A percentile compares a stretch with the other conserved stretches of the same genome.
Conservation (phyloP, 1,140 invertebrate species). For the Rhagoletis zephyria region DNA sequence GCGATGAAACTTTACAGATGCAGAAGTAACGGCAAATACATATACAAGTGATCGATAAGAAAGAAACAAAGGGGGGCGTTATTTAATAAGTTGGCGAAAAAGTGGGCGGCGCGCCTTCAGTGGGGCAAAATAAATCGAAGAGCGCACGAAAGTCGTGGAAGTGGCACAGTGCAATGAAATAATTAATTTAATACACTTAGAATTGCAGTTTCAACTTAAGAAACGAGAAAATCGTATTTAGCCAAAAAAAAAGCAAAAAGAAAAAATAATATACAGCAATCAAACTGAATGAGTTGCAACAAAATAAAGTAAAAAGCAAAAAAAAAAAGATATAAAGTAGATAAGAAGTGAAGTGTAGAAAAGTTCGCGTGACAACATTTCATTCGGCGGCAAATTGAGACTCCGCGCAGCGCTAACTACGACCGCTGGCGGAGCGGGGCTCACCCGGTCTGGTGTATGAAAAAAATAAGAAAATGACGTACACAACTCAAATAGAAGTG, state of each 20-base stretch:
- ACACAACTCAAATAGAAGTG: background rate
- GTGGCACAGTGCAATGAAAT: slow-evolving; percentile 64
- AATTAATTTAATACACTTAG: slow-evolving; percentile 72
- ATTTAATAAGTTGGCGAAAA: background rate
- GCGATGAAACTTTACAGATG: background rate
- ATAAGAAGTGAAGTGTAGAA: slow-evolving; percentile 11
- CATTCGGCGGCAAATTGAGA: slow-evolving; percentile 4
- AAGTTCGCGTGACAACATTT: slow-evolving; percentile 32
- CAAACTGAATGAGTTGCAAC: background rate
- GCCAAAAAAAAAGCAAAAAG: background rate
- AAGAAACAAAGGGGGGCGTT: background rate
- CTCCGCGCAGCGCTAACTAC: background rate
- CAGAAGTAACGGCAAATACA: background rate
- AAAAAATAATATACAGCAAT: slow-evolving; percentile 25
- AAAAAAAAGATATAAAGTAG: background rate
- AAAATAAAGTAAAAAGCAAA: slow-evolving; percentile 17
- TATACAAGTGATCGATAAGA: background rate
- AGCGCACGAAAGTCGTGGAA: too few species aligned
- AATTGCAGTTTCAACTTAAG: slow-evolving; percentile 59
- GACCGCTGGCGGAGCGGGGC: background rate
- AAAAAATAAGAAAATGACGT: slow-evolving; percentile 43
- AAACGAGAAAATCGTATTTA: slow-evolving; percentile 43
- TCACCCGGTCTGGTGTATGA: background rate
- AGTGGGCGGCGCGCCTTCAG: background rate
- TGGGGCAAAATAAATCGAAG: background rate